Evolutionary conservation across 2,888 invertebrate species (phyloP).

Genomic region (Hypolimnas misippus): DNA sequence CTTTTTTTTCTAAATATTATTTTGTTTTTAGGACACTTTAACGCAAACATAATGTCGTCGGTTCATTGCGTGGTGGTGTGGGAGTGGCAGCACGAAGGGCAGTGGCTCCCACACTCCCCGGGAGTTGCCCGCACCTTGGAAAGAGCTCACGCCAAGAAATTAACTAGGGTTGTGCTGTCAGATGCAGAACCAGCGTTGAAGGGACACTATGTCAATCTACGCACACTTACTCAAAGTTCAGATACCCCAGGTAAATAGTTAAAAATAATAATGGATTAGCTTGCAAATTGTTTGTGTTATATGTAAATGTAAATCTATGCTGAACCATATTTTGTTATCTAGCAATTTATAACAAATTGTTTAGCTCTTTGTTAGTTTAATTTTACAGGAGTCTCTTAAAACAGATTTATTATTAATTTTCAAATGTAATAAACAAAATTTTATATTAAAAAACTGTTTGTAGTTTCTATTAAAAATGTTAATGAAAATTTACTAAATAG

Average conservation of each 20-base stretch:
- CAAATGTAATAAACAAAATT: too few relatives aligned
- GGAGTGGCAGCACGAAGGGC: conserved; percentile 89
- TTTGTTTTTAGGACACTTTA: conserved; percentile 23
- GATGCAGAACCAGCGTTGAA: conserved; percentile 93
- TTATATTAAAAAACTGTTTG: too few relatives aligned
- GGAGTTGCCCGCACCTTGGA: conserved; percentile 93
- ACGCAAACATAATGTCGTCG: conserved; percentile 70
- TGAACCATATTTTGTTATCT: too few relatives aligned
- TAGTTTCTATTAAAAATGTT: too few relatives aligned
- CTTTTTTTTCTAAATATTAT: not conserved
- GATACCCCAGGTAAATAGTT: conserved; percentile 76
- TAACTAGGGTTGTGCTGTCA: conserved; percentile 92
- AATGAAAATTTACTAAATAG: too few relatives aligned
- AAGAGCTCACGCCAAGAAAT: conserved; percentile 91
- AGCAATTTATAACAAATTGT: too few relatives aligned
- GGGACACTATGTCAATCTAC: conserved; percentile 90
- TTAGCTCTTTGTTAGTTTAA: too few relatives aligned
- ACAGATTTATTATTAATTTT: too few relatives aligned
- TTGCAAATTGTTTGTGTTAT: too few relatives aligned
- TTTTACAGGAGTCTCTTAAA: too few relatives aligned
- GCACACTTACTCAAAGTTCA: conserved; percentile 88
- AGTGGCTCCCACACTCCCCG: conserved; percentile 94
- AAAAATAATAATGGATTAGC: not conserved
- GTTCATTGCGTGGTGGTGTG: conserved; percentile 91
- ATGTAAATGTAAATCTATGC: too few relatives aligned